phyloP scores from a whole-genome alignment of 2,113 vertebrate genomes.

The Perca schrenkii region DNA sequence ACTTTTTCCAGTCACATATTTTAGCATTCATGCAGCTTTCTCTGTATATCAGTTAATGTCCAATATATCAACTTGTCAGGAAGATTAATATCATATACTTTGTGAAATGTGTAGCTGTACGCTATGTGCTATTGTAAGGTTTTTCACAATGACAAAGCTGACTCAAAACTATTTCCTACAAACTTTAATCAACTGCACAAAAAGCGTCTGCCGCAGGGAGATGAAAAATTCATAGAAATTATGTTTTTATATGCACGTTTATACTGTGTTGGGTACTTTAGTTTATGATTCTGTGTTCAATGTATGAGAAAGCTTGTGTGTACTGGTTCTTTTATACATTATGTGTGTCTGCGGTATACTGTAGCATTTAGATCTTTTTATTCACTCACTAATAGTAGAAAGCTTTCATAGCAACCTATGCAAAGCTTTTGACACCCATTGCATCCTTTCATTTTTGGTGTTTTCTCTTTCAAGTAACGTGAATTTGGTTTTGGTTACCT shows the following conservation, averaged over 20 bases:
- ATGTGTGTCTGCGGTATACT: not conserved
- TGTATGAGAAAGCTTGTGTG: not conserved
- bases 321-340: conserved; percentile 2
- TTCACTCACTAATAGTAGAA: not conserved
- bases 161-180: conserved; percentile 60
- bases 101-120: conserved; percentile 42
- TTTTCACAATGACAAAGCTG: conserved; percentile 59
- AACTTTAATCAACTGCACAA: conserved; percentile 55
- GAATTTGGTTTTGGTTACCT: not conserved
- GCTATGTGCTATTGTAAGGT: conserved; percentile 40
- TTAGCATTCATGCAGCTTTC: conserved; percentile 55
- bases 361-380: not conserved
- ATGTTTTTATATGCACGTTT: conserved; percentile 34
- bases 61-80: conserved; percentile 66
- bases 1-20: conserved; percentile 54
- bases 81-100: conserved; percentile 72
- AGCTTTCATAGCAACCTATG: not conserved
- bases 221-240: conserved; percentile 52
- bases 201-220: conserved; percentile 30
- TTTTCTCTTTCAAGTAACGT: not conserved
- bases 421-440: not conserved
- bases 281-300: not conserved
- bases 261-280: conserved; percentile 7
- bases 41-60: conserved; percentile 51
- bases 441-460: not conserved